Conservation (phyloP, 1,140 invertebrate species). For the Brachionus angularis region DNA sequence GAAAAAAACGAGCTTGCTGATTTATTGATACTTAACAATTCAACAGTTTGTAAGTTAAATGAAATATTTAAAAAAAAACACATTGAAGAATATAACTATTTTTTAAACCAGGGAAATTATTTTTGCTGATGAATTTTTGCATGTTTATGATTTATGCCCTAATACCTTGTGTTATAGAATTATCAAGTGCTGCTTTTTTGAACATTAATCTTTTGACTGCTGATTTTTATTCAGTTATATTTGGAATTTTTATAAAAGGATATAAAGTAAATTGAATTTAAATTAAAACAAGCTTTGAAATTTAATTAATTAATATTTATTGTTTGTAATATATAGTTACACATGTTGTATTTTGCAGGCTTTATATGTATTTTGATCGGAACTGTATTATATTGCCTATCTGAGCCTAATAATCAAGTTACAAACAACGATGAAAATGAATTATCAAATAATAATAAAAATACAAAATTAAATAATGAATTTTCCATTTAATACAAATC, state of each 20-base stretch:
- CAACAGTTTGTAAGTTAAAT: slow-evolving; percentile 55
- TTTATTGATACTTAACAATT: slow-evolving; percentile 62
- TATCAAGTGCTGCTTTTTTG: slow-evolving; percentile 73
- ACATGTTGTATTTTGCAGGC: slow-evolving; percentile 73
- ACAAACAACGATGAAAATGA: neutral
- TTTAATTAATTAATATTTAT: slow-evolving; percentile 39
- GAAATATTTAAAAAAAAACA: neutral
- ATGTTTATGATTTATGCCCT: slow-evolving; percentile 74
- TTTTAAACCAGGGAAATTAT: slow-evolving; percentile 57
- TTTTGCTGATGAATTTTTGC: slow-evolving; percentile 63
- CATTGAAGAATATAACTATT: neutral
- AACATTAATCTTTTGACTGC: slow-evolving; percentile 77
- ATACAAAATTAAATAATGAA: neutral
- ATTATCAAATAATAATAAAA: neutral
- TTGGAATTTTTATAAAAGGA: slow-evolving; percentile 73
- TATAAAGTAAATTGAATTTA: slow-evolving; percentile 66
- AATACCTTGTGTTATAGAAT: slow-evolving; percentile 70
- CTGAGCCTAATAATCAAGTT: slow-evolving; percentile 39
- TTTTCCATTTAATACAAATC: too few species aligned
- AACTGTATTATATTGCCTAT: slow-evolving; percentile 66
- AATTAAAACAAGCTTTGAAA: neutral
- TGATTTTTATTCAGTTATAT: slow-evolving; percentile 77
- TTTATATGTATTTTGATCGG: slow-evolving; percentile 71
- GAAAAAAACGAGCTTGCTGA: slow-evolving; percentile 59
- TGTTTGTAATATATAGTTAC: slow-evolving; percentile 65